phyloP scores from a whole-genome alignment of 2,113 vertebrate species.

The Phaethon lepturus region DNA sequence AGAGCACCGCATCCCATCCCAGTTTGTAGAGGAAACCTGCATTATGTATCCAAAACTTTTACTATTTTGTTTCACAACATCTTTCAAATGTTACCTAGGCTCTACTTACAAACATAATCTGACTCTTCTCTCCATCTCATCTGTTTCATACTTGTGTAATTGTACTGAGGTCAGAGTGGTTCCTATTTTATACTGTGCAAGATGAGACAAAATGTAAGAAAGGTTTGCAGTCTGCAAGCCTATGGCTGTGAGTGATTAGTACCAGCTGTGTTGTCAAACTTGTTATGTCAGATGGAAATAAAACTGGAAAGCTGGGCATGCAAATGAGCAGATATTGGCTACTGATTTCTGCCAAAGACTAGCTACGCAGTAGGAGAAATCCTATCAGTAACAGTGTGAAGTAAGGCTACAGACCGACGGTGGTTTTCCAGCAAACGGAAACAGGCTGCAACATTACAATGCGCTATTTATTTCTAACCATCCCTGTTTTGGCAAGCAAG shows the following conservation, averaged over 20 bases:
- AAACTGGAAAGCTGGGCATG: background rate
- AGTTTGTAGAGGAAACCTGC: background rate
- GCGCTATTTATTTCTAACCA: background rate
- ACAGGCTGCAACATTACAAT: background rate
- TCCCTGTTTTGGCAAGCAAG: background rate
- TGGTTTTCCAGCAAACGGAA: background rate
- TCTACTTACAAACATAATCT: background rate
- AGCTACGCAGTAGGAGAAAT: background rate
- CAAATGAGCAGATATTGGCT: background rate
- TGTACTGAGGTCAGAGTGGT: background rate
- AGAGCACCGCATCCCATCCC: background rate
- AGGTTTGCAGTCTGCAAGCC: background rate
- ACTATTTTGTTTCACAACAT: background rate
- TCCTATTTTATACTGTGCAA: background rate
- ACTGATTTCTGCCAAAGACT: background rate
- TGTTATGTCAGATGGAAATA: background rate
- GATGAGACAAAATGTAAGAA: background rate
- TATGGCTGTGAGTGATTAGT: background rate
- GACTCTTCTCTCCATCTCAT: background rate
- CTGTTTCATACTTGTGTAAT: background rate
- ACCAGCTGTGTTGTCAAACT: background rate
- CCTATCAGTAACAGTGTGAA: background rate
- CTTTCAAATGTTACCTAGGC: background rate
- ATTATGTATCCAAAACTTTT: background rate
- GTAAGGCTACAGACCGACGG: background rate